Evolutionary conservation across 35 echinoderm and acorn worm genomes (phyloP), one percentile per base, ranked within the genome.

Genomic region (Lytechinus pictus): DNA sequence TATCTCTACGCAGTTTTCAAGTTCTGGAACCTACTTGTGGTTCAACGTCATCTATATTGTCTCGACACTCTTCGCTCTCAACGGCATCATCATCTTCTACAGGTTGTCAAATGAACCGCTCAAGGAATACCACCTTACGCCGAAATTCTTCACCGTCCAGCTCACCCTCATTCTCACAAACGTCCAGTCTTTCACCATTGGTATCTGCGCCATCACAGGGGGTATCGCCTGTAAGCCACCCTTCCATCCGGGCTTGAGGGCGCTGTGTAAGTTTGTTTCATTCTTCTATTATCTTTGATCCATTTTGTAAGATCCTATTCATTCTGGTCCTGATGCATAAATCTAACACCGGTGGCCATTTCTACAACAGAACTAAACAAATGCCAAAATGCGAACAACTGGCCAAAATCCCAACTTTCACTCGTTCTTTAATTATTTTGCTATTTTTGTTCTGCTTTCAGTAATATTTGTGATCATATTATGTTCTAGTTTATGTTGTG

Each of bases 121-220:
- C 57, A 97, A 97, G 90, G 96, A 97, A 7, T 99, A 95, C 92
- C 95, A 95, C 16, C 79, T 99, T 9, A 95, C 94, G 7, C 98
- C 98, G 11, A 99, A 99, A 95, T 99, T 99, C 88, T 98, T 99
- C 96, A 99, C 97, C 28, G 96, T 99, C 21, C 98, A 99, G 92
- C 89, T 99, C 53, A 95, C 97, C 33, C 94, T 99, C 7, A 97
- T 99, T n/a, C 27, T 99, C 24, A 99, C 96, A 89, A 97, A 92
- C 52, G 89, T 97, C 0, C 98, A 99, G 91, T 94, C 87, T 27
- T 87, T 99, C n/a, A 96, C 96, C 29, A 99, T 97, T 51, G 96
- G 95, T 9, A 54, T 97, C 1, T 95, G 97, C 24, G 95, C 96
- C 16, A 94, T 94, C 86, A 79, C 24, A 54, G 97, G 97, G 11